Conservation (phyloP, 2,888 invertebrate genomes). For the Chloromyia formosa region DNA sequence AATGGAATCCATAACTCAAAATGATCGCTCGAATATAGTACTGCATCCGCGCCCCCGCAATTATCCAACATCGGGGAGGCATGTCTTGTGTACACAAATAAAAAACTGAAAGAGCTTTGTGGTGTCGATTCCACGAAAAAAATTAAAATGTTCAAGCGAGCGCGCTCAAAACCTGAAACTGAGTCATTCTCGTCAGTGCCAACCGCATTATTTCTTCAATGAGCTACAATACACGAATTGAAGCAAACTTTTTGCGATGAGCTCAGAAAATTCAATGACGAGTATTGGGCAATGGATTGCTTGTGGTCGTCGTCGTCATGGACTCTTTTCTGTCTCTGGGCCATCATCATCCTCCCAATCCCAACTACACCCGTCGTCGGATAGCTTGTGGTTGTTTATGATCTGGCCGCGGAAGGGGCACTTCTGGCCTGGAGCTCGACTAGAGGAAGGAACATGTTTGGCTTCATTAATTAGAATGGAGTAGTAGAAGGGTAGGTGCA, state of each 20-base stretch:
- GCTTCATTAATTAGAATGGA: constrained; percentile 29
- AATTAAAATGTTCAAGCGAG: constrained; percentile 7
- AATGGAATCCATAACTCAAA: no score
- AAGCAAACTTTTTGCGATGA: constrained; percentile 34
- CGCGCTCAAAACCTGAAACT: constrained; percentile 26
- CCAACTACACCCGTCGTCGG: neutral
- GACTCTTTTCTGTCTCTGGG: neutral
- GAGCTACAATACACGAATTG: constrained; percentile 20
- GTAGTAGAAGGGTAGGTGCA: neutral
- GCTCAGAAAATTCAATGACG: constrained; percentile 27
- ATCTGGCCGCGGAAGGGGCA: neutral
- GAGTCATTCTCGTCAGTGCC: constrained; percentile 7
- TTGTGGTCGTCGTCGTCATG: neutral
- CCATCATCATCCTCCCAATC: neutral
- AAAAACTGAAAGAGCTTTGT: neutral
- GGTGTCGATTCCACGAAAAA: constrained; percentile 19
- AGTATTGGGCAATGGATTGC: neutral
- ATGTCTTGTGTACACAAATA: no score
- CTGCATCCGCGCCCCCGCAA: no score
- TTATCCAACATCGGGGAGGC: no score
- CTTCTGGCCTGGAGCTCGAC: neutral
- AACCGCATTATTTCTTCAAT: constrained; percentile 18
- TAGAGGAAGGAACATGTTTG: constrained; percentile 26
- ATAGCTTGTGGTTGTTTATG: neutral
- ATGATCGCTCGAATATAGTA: no score